A percentile compares a stretch with the other conserved stretches of the same genome.
These are phyloP conservation scores for Nymphalis io DNA, from an alignment of 1,140 invertebrate genomes.

Conservation along the genomic window DNA sequence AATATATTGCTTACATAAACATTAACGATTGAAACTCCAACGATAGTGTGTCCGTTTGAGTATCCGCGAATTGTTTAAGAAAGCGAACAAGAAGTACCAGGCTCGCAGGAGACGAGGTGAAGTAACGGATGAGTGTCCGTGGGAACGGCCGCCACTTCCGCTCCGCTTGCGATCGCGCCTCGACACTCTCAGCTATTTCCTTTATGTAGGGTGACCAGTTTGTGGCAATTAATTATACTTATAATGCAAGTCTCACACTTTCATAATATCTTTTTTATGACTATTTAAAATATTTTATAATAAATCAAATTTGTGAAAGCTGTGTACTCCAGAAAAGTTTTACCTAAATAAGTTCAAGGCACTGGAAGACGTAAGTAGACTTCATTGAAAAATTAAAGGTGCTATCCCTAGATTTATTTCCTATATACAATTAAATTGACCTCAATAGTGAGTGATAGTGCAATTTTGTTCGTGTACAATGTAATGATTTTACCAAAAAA, in stretches of 20 bases:
- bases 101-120: conserved; percentile 57
- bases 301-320: too few relatives aligned
- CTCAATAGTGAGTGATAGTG: too few relatives aligned
- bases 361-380: too few relatives aligned
- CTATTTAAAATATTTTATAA: neutral
- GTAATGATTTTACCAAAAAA: too few relatives aligned
- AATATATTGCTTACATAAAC: neutral
- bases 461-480: too few relatives aligned
- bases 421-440: too few relatives aligned
- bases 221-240: conserved; percentile 12
- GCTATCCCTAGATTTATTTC: too few relatives aligned
- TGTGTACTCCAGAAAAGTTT: too few relatives aligned
- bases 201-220: conserved; percentile 67
- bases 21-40: conserved; percentile 16
- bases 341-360: too few relatives aligned
- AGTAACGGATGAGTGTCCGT: conserved; percentile 79
- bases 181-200: conserved; percentile 73
- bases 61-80: conserved; percentile 33
- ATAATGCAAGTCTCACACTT: neutral
- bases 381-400: too few relatives aligned
- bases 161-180: conserved; percentile 60
- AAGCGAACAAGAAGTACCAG: conserved; percentile 33
- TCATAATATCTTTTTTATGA: neutral
- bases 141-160: conserved; percentile 77
- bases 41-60: neutral